phyloP scores from a whole-genome alignment of 35 echinoderm and acorn worm genomes.

The Anneissia japonica region DNA sequence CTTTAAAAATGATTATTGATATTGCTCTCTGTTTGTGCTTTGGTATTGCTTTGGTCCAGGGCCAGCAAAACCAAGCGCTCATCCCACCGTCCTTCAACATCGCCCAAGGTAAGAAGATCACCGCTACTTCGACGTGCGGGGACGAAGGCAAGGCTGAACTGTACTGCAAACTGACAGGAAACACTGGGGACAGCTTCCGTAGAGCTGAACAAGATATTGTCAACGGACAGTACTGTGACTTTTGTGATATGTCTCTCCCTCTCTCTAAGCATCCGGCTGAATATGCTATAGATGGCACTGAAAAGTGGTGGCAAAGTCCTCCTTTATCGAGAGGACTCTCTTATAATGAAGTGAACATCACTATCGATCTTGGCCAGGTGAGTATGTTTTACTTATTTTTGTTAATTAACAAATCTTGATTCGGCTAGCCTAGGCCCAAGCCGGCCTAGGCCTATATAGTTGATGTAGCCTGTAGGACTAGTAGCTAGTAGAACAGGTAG shows the following conservation, averaged over 20 bases:
- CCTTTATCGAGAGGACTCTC: constrained; percentile 12
- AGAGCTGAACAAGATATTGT: background rate
- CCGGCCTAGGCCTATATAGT: no score
- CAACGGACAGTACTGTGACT: constrained; percentile 28
- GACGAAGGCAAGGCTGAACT: constrained; percentile 14
- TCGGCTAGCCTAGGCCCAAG: no score
- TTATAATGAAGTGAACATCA: constrained; percentile 16
- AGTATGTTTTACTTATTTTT: background rate
- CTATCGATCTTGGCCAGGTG: constrained; percentile 18
- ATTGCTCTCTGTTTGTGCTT: background rate
- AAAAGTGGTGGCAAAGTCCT: constrained; percentile 42
- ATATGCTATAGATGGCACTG: constrained; percentile 4
- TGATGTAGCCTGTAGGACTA: no score
- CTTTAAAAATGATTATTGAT: no score
- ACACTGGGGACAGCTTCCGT: background rate
- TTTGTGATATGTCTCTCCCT: background rate
- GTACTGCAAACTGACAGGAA: constrained; percentile 21
- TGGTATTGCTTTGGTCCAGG: background rate
- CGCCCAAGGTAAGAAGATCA: constrained; percentile 18
- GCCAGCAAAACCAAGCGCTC: background rate
- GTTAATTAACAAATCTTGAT: background rate
- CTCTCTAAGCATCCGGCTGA: background rate
- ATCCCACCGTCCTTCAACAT: constrained; percentile 19
- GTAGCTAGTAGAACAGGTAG: no score
- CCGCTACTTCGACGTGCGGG: constrained; percentile 20